Conservation (phyloP, 2,888 invertebrate species). For the Ctenicera cuprea region DNA sequence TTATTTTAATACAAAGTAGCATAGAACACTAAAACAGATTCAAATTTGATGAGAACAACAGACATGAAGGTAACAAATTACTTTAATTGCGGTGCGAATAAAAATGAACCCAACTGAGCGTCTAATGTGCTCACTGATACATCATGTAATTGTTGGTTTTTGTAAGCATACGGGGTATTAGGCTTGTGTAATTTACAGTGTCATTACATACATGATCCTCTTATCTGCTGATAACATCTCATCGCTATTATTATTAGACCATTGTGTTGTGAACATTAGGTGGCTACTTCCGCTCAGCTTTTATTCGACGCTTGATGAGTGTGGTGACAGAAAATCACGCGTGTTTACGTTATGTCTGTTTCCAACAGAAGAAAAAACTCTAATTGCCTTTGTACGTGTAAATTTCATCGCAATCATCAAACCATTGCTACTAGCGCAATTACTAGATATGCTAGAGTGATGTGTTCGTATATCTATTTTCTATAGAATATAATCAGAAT, state of each 20-base stretch:
- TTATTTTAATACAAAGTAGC: constrained; percentile 3
- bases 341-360: constrained; percentile 33
- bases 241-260: constrained; percentile 63
- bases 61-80: constrained; percentile 46
- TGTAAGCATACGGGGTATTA: constrained; percentile 60
- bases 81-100: constrained; percentile 48
- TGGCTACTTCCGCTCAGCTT: constrained; percentile 50
- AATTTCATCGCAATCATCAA: constrained; percentile 14
- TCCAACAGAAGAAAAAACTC: not conserved
- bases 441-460: not conserved
- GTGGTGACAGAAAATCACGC: constrained; percentile 49
- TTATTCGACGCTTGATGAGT: constrained; percentile 45
- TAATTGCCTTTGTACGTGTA: constrained; percentile 10
- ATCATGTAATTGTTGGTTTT: constrained; percentile 66
- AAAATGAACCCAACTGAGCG: constrained; percentile 50
- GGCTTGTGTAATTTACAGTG: constrained; percentile 63
- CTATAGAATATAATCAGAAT: not conserved
- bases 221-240: constrained; percentile 68
- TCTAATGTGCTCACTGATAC: constrained; percentile 53
- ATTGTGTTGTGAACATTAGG: constrained; percentile 66
- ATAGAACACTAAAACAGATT: not conserved
- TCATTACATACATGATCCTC: constrained; percentile 70
- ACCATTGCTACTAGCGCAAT: not conserved
- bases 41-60: constrained; percentile 15
- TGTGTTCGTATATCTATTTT: not conserved